These are phyloP conservation scores for Asobara japonica DNA, from an alignment of 1,140 invertebrate genomes.

Conservation along the genomic window DNA sequence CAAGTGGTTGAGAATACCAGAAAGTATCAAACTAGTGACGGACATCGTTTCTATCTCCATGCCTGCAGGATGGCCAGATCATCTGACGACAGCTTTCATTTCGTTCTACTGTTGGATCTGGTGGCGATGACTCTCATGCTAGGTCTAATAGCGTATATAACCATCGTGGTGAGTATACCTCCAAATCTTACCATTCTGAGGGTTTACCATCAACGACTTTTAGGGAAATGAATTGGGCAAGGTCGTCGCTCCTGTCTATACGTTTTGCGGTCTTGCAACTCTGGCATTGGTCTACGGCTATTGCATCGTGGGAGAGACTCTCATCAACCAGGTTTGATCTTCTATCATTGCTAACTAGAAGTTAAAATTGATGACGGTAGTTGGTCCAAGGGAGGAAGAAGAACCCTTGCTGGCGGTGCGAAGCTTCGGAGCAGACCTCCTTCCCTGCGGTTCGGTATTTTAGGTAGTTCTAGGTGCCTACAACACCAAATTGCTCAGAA, in stretches of 20 bases:
- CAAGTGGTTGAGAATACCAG: too few relatives aligned
- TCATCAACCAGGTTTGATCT: constrained; percentile 39
- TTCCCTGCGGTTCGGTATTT: too few relatives aligned
- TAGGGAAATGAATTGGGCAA: constrained; percentile 26
- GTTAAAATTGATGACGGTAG: too few relatives aligned
- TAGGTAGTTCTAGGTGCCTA: too few relatives aligned
- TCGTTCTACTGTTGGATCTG: constrained; percentile 42
- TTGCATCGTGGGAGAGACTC: constrained; percentile 43
- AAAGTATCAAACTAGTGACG: too few relatives aligned
- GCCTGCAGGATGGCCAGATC: constrained; percentile 42
- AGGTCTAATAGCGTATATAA: constrained; percentile 39
- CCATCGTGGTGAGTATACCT: constrained; percentile 34
- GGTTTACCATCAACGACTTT: constrained; percentile 9
- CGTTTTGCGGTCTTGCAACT: constrained; percentile 29
- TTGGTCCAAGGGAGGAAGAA: too few relatives aligned
- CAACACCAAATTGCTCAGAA: too few relatives aligned
- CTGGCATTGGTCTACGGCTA: constrained; percentile 41
- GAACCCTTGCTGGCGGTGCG: too few relatives aligned
- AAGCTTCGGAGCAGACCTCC: too few relatives aligned
- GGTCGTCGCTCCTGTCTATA: not conserved
- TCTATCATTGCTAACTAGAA: too few relatives aligned
- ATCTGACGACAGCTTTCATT: constrained; percentile 38
- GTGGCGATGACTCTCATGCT: constrained; percentile 38
- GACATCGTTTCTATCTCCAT: too few relatives aligned
- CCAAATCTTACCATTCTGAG: too few relatives aligned